Conservation (phyloP, 2,888 invertebrate species). For the Poecilobothrus nobilitatus region DNA sequence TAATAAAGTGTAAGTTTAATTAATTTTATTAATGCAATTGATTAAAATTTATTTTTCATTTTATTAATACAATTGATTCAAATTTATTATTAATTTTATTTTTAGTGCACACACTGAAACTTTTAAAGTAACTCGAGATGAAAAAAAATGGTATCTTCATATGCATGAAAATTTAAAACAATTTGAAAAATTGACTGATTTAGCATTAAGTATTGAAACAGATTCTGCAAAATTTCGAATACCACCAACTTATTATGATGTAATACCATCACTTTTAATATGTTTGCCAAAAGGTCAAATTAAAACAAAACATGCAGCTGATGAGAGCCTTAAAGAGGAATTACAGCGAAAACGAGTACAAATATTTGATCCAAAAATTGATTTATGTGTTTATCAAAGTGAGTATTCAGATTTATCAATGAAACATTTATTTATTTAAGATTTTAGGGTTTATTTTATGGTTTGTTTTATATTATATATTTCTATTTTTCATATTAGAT, state of each 20-base stretch:
- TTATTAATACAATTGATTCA: neutral
- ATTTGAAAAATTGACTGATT: slow-evolving; percentile 34
- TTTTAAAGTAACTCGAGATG: slow-evolving; percentile 49
- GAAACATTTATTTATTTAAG: slow-evolving; percentile 14
- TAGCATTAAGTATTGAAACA: slow-evolving; percentile 37
- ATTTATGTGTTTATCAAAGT: slow-evolving; percentile 41
- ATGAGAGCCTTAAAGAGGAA: slow-evolving; percentile 37
- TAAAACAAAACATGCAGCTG: slow-evolving; percentile 39
- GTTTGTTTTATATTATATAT: no score
- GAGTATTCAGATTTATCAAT: no score
- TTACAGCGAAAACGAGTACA: slow-evolving; percentile 38
- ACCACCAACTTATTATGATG: slow-evolving; percentile 81
- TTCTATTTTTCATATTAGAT: slow-evolving; percentile 39
- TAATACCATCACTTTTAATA: slow-evolving; percentile 38
- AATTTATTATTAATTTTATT: no score
- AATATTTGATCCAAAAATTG: slow-evolving; percentile 39
- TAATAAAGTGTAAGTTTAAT: slow-evolving; percentile 55
- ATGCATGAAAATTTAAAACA: slow-evolving; percentile 28
- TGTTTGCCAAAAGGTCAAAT: slow-evolving; percentile 41
- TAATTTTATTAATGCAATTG: slow-evolving; percentile 9
- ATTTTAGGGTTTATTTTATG: no score
- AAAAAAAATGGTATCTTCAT: slow-evolving; percentile 35
- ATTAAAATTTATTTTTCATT: slow-evolving; percentile 9
- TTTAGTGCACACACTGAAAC: slow-evolving; percentile 53
- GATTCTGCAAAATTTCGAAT: slow-evolving; percentile 47